phyloP scores from a whole-genome alignment of 2,888 invertebrate genomes.

The Thysanoteuthis rhombus region DNA sequence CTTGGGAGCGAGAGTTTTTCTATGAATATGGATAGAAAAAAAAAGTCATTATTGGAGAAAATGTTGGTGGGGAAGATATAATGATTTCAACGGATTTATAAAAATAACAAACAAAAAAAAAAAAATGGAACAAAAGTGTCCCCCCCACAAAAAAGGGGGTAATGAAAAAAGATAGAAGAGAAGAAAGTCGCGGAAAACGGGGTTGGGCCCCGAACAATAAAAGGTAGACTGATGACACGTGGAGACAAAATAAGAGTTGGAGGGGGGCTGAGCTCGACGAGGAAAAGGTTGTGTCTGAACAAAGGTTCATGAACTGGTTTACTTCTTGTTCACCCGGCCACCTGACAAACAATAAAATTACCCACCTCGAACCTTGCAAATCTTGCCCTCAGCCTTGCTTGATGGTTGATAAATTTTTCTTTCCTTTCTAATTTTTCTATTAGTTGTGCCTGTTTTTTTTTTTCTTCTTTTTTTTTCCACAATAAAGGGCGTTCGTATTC shows the following conservation, averaged over 20 bases:
- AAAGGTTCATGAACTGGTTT: not conserved
- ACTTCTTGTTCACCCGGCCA: not conserved
- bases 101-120: not conserved
- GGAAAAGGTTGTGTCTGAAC: not conserved
- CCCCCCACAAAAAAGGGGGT: too few species aligned
- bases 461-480: not conserved
- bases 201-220: not conserved
- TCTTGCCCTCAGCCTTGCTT: not conserved
- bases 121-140: not conserved
- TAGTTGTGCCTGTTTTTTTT: not conserved
- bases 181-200: not conserved
- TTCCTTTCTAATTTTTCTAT: not conserved
- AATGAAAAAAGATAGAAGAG: not conserved
- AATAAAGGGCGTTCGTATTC: not conserved
- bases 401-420: not conserved
- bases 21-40: not conserved
- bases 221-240: conserved; percentile 12
- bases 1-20: not conserved
- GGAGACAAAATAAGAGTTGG: not conserved
- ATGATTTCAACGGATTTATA: not conserved
- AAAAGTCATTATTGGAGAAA: not conserved
- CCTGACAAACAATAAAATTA: not conserved
- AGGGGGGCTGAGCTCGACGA: not conserved
- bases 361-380: not conserved
- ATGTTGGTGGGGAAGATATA: not conserved